Evolutionary conservation across 2,888 invertebrate species (phyloP).

Genomic region (Drosophila falleni): DNA sequence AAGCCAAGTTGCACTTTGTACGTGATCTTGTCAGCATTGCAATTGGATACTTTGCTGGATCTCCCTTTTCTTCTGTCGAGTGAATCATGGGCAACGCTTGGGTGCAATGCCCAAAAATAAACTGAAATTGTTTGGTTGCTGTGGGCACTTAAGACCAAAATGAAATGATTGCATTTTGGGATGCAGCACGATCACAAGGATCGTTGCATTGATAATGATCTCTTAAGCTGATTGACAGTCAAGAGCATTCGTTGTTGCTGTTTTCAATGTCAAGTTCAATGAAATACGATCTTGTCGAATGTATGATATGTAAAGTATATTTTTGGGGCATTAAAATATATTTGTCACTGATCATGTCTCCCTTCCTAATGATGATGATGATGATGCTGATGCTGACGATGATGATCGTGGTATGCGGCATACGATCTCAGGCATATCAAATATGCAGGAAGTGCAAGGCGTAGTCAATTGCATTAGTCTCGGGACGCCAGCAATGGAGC

Average conservation of each 20-base stretch:
- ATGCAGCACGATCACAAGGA: constrained; percentile 45
- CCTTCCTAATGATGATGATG: constrained; percentile 4
- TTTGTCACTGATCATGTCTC: constrained; percentile 44
- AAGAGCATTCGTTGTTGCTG: constrained; percentile 27
- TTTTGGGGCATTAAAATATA: constrained; percentile 44
- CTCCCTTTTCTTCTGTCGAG: constrained; percentile 14
- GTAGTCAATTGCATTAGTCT: constrained; percentile 68
- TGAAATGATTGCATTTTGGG: constrained; percentile 52
- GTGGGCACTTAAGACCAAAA: constrained; percentile 58
- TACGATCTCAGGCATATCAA: constrained; percentile 56
- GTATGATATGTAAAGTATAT: constrained; percentile 27
- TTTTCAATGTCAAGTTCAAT: constrained; percentile 74
- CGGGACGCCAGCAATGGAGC: constrained; percentile 36
- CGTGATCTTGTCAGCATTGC: constrained; percentile 78
- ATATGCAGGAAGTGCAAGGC: constrained; percentile 75
- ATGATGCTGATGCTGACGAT: constrained; percentile 17
- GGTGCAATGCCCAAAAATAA: constrained; percentile 68
- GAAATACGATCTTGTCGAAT: constrained; percentile 64
- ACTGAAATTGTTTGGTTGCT: constrained; percentile 35
- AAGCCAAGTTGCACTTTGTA: constrained; percentile 67
- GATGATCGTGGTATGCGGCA: constrained; percentile 37
- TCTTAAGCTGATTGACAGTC: constrained; percentile 61
- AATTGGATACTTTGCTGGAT: constrained; percentile 68
- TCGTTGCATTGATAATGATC: constrained; percentile 66
- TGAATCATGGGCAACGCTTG: constrained; percentile 51